These are phyloP conservation scores for Sthenelais limicola DNA, from an alignment of 2,888 invertebrate species.

Conservation along the genomic window DNA sequence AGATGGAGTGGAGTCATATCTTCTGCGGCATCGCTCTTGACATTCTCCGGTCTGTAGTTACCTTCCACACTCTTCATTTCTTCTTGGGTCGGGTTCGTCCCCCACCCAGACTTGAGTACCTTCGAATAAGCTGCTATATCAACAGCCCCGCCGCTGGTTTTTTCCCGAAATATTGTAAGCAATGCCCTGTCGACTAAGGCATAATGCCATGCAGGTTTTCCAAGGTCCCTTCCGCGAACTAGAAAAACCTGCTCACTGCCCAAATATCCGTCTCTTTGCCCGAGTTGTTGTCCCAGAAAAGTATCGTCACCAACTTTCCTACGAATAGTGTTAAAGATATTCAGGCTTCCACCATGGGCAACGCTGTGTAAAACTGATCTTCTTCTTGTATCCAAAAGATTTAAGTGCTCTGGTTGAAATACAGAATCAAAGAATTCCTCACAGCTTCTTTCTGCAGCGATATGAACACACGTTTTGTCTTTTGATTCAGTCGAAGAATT, in stretches of 20 bases:
- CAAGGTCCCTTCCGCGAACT: conserved; percentile 3
- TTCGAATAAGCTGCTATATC: conserved; percentile 6
- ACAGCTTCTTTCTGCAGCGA: conserved; percentile 22
- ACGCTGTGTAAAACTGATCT: conserved; percentile 2
- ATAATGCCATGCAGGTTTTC: conserved; percentile 18
- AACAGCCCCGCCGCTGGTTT: background rate
- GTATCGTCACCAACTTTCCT: background rate
- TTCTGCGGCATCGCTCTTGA: background rate
- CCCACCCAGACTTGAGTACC: conserved; percentile 19
- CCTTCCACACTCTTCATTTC: background rate
- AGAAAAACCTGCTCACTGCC: background rate
- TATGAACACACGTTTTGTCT: conserved; percentile 4
- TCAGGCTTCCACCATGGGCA: background rate
- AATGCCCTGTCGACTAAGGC: background rate
- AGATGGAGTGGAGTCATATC: conserved; percentile 38
- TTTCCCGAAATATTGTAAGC: background rate
- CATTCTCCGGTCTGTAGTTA: background rate
- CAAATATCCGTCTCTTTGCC: background rate
- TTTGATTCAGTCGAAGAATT: background rate
- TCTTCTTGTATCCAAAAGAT: background rate
- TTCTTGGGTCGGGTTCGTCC: background rate
- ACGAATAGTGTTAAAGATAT: background rate
- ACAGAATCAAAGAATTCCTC: background rate
- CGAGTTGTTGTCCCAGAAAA: background rate
- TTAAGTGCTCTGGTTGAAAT: background rate